Evolutionary conservation across 30 jellyfish, hydroid and myxozoan genomes (phyloP), one percentile per base, ranked within the genome.

Genomic region (Cassiopea andromeda): DNA sequence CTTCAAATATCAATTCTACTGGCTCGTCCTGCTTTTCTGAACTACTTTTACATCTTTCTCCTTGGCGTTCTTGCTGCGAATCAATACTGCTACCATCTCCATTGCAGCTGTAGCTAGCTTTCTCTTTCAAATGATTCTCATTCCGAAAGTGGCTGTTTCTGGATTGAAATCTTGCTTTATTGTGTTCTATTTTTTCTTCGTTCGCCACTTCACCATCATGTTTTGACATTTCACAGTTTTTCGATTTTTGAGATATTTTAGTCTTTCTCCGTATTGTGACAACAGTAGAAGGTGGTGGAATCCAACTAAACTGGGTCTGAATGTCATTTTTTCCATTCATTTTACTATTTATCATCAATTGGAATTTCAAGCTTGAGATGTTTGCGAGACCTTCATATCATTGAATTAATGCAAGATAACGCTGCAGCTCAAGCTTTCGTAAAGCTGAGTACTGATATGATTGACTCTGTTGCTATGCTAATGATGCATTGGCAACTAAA

Each of bases 211-310:
- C 38, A 13, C 15, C 27, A 13, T 5, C 0, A 9, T 16, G 2
- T 14, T 27, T 4, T 9, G 15, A 64, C 0, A 5, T 64, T 9
- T 4, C 73, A 27, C 0, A 2, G 38, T 64, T 13, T 15, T 70
- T 15, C 50, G 15, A 70, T n/a, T 70, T 70, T 3, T 70, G 57
- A 70, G 54, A 27, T 38, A 50, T 1, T 9, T 7, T 7, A 57
- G 16, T 6, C 43, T 44, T 75, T 7, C 5, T 16, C 17, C n/a
- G 16, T 1, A 77, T 13, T 48, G 16, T 49, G 70, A 77, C n/a
- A 1, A 77, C 86, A 1, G 86, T 77, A 2, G 74, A n/a, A 19
- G 86, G 86, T 46, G 86, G 86, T 12, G 86, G 86, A 10, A 60
- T 16, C 86, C 86, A 77, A 59, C 72, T 60, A 1, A 77, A 77